phyloP scores from a whole-genome alignment of 2,797 vertebrate species.

The Macropus fuliginosus region DNA sequence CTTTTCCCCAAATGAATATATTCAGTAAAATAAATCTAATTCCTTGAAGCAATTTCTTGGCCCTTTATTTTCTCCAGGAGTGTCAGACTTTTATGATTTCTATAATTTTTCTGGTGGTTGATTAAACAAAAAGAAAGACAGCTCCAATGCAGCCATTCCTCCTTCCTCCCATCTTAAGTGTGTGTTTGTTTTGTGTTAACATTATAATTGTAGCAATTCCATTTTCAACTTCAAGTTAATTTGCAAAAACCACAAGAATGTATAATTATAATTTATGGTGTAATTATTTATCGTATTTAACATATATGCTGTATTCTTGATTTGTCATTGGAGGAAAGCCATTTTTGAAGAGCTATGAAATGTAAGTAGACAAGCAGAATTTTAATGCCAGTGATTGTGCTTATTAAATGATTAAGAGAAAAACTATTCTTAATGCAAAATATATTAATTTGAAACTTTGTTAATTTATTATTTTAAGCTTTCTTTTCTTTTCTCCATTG shows the following conservation, averaged over 20 bases:
- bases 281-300: conserved; percentile 42
- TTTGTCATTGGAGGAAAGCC: conserved; percentile 2
- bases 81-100: conserved; percentile 20
- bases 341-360: neutral
- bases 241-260: conserved; percentile 1
- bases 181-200: conserved; percentile 47
- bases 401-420: neutral
- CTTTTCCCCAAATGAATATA: conserved; percentile 33
- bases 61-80: neutral
- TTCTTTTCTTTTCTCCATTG: neutral
- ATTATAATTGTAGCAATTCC: neutral
- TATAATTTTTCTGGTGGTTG: conserved; percentile 33
- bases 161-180: conserved; percentile 14
- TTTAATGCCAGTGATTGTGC: neutral
- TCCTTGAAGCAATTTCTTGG: neutral
- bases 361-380: neutral
- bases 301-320: conserved; percentile 14
- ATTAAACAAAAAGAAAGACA: neutral
- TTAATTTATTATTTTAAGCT: neutral
- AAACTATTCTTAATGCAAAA: neutral
- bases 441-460: neutral
- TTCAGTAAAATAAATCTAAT: conserved; percentile 48
- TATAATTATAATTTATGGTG: neutral
- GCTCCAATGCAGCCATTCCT: conserved; percentile 55
- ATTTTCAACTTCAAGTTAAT: conserved; percentile 20